Conservation (phyloP, 2,888 invertebrate genomes). For the Holacanthella duospinosa region DNA sequence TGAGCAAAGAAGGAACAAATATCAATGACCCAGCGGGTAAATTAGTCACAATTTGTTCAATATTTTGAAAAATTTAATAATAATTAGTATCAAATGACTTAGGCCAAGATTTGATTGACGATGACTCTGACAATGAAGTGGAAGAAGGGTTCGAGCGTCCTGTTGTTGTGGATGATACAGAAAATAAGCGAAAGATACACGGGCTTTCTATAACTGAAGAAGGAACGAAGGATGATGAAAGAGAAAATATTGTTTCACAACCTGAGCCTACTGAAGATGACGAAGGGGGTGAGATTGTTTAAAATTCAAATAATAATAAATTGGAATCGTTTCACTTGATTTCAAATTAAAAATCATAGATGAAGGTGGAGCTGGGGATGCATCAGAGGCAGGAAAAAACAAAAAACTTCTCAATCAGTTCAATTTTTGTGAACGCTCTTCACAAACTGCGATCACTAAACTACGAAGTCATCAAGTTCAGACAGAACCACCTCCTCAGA, state of each 20-base stretch:
- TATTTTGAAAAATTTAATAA: not conserved
- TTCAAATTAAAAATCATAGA: constrained; percentile 2
- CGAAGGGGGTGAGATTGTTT: not conserved
- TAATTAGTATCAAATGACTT: not conserved
- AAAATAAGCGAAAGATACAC: not conserved
- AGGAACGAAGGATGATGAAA: not conserved
- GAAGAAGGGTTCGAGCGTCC: constrained; percentile 45
- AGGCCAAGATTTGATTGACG: constrained; percentile 34
- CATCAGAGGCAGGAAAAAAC: constrained; percentile 42
- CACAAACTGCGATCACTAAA: constrained; percentile 66
- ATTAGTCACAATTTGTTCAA: not conserved
- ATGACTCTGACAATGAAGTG: constrained; percentile 39
- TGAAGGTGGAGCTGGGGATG: not conserved
- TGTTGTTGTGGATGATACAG: constrained; percentile 55
- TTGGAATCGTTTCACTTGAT: not conserved
- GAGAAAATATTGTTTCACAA: not conserved
- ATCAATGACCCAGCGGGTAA: not conserved
- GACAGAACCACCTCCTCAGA: not conserved
- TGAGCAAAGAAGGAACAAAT: not conserved
- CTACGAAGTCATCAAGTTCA: not conserved
- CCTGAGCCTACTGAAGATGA: not conserved
- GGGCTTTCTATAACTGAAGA: not conserved
- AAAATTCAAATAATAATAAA: too few species aligned
- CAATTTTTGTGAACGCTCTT: constrained; percentile 86
- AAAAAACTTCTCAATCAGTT: constrained; percentile 86